A percentile compares a stretch with the other conserved stretches of the same genome.
These are phyloP conservation scores for Bambusicola thoracicus DNA, from an alignment of 2,113 vertebrate species.

Conservation along the genomic window DNA sequence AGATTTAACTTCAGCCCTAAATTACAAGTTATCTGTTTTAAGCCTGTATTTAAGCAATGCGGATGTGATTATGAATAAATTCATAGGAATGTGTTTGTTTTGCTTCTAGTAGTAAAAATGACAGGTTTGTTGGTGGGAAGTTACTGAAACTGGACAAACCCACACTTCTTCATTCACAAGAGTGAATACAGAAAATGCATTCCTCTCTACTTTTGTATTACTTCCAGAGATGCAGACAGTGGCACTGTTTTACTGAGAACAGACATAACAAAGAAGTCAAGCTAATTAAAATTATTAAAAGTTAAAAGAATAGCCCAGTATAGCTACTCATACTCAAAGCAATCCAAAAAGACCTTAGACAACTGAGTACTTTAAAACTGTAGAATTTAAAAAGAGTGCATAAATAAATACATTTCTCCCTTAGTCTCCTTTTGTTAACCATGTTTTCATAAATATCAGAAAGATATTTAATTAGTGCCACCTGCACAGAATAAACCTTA, in stretches of 20 bases:
- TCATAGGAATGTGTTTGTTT: neutral
- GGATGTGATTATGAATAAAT: neutral
- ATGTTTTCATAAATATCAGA: slow-evolving; percentile 6
- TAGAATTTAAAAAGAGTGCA: neutral
- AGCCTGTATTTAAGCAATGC: neutral
- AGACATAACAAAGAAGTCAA: neutral
- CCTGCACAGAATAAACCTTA: neutral
- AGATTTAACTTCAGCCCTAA: neutral
- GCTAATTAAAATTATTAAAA: slow-evolving; percentile 31
- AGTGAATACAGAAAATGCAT: neutral
- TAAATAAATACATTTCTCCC: neutral
- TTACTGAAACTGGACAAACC: neutral
- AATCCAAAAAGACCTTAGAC: neutral
- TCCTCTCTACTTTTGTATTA: slow-evolving; percentile 11
- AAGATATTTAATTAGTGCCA: neutral
- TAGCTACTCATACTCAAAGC: neutral
- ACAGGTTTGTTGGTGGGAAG: neutral
- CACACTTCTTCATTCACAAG: neutral
- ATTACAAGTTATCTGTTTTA: neutral
- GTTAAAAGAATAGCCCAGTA: slow-evolving; percentile 1
- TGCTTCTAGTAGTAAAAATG: neutral
- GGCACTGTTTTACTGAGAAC: neutral
- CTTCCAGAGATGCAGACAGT: slow-evolving; percentile 29
- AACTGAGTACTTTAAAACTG: neutral
- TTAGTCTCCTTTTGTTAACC: neutral